Evolutionary conservation across 1,140 invertebrate genomes (phyloP).

Genomic region (Leptopilina boulardi): DNA sequence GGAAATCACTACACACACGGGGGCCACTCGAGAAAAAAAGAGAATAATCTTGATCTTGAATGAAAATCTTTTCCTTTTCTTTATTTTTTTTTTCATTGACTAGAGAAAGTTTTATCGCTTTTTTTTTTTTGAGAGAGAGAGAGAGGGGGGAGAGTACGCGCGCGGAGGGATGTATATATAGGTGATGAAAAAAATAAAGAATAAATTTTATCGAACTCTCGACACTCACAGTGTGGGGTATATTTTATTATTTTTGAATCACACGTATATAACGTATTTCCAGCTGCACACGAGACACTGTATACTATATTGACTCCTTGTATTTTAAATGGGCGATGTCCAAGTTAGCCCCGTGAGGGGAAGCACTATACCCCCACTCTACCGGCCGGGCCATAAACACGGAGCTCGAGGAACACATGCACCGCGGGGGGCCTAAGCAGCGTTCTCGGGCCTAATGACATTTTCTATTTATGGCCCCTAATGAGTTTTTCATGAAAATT

Average conservation of each 20-base stretch:
- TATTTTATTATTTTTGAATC: conserved; percentile 33
- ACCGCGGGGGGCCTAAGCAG: no score
- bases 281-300: conserved; percentile 6
- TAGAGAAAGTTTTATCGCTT: not conserved
- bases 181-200: conserved; percentile 12
- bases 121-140: no score
- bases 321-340: not conserved
- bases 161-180: not conserved
- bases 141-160: no score
- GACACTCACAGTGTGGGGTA: not conserved
- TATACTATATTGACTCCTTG: not conserved
- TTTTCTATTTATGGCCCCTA: no score
- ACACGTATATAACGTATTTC: not conserved
- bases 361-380: no score
- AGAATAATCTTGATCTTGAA: not conserved
- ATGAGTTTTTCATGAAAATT: no score
- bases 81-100: not conserved
- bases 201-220: not conserved
- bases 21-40: not conserved
- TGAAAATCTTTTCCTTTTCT: conserved; percentile 1
- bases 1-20: not conserved
- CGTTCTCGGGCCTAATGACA: no score
- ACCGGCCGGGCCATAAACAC: no score
- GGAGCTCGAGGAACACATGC: no score
- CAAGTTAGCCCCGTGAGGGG: no score